Evolutionary conservation across 1,140 invertebrate species (phyloP), one percentile per base, ranked within the genome.

Genomic region (Araneus ventricosus): DNA sequence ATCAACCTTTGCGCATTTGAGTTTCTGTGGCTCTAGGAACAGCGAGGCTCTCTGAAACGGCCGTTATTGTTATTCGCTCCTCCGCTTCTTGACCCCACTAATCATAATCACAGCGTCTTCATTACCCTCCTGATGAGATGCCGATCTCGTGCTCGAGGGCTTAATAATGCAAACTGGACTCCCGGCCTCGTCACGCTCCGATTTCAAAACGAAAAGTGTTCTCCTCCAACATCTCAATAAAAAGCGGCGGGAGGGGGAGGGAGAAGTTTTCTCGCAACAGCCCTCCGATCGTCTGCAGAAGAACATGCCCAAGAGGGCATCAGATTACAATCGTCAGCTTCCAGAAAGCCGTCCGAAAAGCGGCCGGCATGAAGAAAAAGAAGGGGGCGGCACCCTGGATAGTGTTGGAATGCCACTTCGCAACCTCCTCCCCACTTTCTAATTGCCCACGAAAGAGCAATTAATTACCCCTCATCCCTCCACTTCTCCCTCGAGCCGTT

Each of bases 371-470:
- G 80, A 82, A 45, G 39, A 41, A 82, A 82, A 82, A 82, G 45
- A 52, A 82, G 41, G 80, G 80, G 80, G 80, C 80, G 80, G 39
- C 20, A 10, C 80, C 30, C 41, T 7, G 24, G 34, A 37, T 41
- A 45, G 37, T 82, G 37, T 45, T 41, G 80, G 80, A 82, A 82
- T 82, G 80, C 80, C 80, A 75, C 70, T 75, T 75, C 70, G 70
- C 70, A 82, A 82, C 80, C 80, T 41, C 80, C 80, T 82, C 37
- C 41, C 80, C 80, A 52, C 41, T 82, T 82, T 82, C 80, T 82
- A 82, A 82, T 82, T 82, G 80, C 80, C 80, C 80, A 82, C 80
- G 80, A 82, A 82, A 75, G 30, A 75, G 70, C 70, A 75, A 75
- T 75, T 75, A 75, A 75, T 75, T 75, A 75, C 70, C 70, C n/a